Conservation (phyloP, 1,140 invertebrate species). For the Lethocerus indicus region DNA sequence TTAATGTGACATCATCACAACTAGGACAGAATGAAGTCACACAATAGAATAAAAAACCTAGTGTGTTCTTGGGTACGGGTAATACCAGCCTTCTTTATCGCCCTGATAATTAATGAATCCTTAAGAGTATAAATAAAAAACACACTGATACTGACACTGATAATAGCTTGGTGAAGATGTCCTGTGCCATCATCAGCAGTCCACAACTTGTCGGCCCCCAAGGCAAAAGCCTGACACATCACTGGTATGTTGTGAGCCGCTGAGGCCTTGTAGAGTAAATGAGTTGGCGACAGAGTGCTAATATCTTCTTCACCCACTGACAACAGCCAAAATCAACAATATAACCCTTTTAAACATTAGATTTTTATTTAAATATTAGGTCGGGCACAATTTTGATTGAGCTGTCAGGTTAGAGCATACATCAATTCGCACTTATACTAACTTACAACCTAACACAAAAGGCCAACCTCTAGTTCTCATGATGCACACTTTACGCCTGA, state of each 20-base stretch:
- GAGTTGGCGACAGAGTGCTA: slow-evolving; percentile 52
- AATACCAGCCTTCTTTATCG: too few species aligned
- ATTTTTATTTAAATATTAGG: not conserved
- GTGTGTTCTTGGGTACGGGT: too few species aligned
- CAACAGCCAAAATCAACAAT: slow-evolving; percentile 7
- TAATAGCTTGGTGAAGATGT: slow-evolving; percentile 65
- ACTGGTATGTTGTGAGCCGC: slow-evolving; percentile 71
- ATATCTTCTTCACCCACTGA: slow-evolving; percentile 46
- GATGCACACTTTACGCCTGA: too few species aligned
- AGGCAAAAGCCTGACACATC: slow-evolving; percentile 74
- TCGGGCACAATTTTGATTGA: too few species aligned
- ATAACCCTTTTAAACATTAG: not conserved
- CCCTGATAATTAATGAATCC: too few species aligned
- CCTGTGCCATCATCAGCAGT: slow-evolving; percentile 41
- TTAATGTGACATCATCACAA: too few species aligned
- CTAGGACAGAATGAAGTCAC: too few species aligned
- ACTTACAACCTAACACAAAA: too few species aligned
- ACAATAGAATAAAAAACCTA: too few species aligned
- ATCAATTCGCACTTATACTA: too few species aligned
- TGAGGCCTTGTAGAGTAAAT: slow-evolving; percentile 64
- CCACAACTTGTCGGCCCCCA: slow-evolving; percentile 65
- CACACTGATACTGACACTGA: slow-evolving; percentile 38
- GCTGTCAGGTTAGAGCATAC: too few species aligned
- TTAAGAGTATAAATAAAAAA: not conserved
- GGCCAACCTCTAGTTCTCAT: too few species aligned